phyloP scores from a whole-genome alignment of 2,888 invertebrate species.

The Pteria penguin region DNA sequence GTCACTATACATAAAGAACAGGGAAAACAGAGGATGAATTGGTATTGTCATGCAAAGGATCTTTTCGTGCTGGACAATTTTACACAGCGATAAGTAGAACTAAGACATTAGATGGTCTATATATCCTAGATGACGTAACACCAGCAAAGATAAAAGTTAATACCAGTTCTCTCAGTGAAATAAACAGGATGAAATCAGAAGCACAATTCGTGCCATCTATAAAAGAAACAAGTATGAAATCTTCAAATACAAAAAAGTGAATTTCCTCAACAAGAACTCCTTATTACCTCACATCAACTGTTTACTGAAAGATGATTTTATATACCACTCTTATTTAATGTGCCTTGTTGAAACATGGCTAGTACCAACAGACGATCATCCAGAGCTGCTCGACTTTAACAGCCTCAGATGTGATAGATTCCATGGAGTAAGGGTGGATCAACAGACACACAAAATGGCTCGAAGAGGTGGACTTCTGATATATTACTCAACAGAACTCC shows the following conservation, averaged over 20 bases:
- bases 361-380: background rate
- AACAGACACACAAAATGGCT: background rate
- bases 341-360: constrained; percentile 25
- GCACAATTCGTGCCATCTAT: no score
- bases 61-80: constrained; percentile 8
- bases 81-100: constrained; percentile 26
- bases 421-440: background rate
- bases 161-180: background rate
- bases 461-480: constrained; percentile 23
- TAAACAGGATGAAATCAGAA: background rate
- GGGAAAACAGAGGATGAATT: constrained; percentile 19
- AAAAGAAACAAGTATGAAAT: no score
- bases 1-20: constrained; percentile 33
- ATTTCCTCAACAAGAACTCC: constrained; percentile 19
- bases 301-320: constrained; percentile 13
- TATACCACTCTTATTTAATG: background rate
- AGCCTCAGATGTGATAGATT: background rate
- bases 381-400: constrained; percentile 1
- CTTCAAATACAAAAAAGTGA: constrained; percentile 21
- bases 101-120: constrained; percentile 12
- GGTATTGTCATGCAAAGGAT: constrained; percentile 15
- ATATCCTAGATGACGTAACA: background rate
- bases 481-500: background rate
- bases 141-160: constrained; percentile 17
- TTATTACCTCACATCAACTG: constrained; percentile 9